Evolutionary conservation across 1,140 invertebrate genomes (phyloP), one percentile per base, ranked within the genome.

Genomic region (Phortica variegata): DNA sequence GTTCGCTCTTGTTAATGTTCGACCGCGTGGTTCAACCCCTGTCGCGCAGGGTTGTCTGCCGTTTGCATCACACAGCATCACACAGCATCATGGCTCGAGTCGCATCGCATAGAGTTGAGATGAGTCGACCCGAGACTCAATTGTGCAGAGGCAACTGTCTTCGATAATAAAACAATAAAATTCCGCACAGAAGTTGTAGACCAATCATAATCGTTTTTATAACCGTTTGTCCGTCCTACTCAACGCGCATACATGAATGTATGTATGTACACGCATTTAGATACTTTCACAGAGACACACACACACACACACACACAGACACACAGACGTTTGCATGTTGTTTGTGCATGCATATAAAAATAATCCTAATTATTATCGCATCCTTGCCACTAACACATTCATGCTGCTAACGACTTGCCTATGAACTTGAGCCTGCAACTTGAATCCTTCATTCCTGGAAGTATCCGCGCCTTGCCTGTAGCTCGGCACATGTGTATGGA

Each of bases 161-260:
- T n/a, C n/a, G 10, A 26, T 26, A 26, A 68, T 68, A 68, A 68
- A 68, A 42, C 52, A 37, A 68, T 68, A 68, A 69, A 61, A 57
- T 34, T 53, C 63, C 29, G 50, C 60, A 43, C 8, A 47, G 34
- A 50, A 52, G 49, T 50, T 58, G 49, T 62, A 53, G 65, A 68
- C 63, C 63, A 68, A 68, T 68, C 63, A 68, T 68, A 68, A 68
- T 68, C 63, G 63, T 60, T 69, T 69, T 68, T 61, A 68, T 68
- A 68, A 60, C 63, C n/a, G n/a, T n/a, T n/a, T n/a, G n/a, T n/a
- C n/a, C n/a, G n/a, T n/a, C n/a, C n/a, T n/a, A n/a, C n/a, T n/a
- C n/a, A n/a, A n/a, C n/a, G n/a, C n/a, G 10, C 23, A 26, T 40
- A 54, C 49, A 12, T 23, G 42, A 26, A 54, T 36, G 52, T 21